A percentile compares a stretch with the other conserved stretches of the same genome.
Evolutionary conservation across 2,888 invertebrate species (phyloP).

Genomic region (Oscheius sp.): DNA sequence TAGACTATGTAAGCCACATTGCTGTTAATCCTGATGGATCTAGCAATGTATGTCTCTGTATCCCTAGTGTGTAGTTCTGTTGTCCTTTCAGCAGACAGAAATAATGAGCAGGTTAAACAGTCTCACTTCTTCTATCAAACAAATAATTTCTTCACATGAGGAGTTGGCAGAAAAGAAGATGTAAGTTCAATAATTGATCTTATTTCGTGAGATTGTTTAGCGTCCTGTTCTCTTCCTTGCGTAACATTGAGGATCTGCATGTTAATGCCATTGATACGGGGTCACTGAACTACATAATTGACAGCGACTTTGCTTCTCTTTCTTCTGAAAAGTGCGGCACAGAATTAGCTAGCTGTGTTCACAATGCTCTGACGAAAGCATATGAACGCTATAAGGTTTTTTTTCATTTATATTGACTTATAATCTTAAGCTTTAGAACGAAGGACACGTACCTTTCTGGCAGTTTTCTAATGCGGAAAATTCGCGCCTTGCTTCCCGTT

Average conservation of each 20-base stretch:
- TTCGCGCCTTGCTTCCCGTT: constrained; percentile 52
- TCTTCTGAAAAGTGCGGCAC: constrained; percentile 34
- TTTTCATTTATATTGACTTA: neutral
- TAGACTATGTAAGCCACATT: constrained; percentile 59
- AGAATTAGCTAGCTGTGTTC: constrained; percentile 47
- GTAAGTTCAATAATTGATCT: constrained; percentile 39
- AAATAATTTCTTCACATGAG: constrained; percentile 39
- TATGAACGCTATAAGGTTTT: constrained; percentile 47
- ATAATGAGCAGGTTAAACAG: constrained; percentile 47
- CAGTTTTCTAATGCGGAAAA: constrained; percentile 57
- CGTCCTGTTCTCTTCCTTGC: constrained; percentile 58
- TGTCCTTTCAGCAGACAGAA: constrained; percentile 48
- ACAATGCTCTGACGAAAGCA: constrained; percentile 42
- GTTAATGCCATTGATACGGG: constrained; percentile 52
- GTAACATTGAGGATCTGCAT: constrained; percentile 57
- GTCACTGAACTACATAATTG: constrained; percentile 57
- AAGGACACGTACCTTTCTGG: constrained; percentile 57
- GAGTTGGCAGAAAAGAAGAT: constrained; percentile 56
- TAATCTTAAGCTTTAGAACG: constrained; percentile 30
- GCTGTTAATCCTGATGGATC: constrained; percentile 53
- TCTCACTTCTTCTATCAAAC: constrained; percentile 44
- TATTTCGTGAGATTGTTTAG: constrained; percentile 39
- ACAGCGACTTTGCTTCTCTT: constrained; percentile 52
- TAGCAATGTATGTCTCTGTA: constrained; percentile 42
- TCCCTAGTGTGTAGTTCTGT: constrained; percentile 39